Evolutionary conservation across 2,113 vertebrate species (phyloP).

Genomic region (Pyxicephalus adspersus): DNA sequence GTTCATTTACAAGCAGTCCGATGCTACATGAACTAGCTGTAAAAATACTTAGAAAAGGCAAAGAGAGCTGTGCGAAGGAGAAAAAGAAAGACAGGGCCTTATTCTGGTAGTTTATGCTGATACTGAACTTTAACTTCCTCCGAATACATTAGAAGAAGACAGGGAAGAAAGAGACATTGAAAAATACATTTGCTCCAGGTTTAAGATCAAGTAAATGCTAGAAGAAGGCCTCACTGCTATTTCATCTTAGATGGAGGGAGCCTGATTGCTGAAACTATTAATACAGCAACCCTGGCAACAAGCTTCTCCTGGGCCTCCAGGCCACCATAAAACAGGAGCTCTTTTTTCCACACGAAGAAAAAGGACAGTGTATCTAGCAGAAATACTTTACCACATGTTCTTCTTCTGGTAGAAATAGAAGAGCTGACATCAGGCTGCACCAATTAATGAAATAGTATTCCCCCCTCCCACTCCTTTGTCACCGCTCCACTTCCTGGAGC

Average conservation of each 20-base stretch:
- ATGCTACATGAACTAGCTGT: constrained; percentile 23
- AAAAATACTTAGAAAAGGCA: constrained; percentile 38
- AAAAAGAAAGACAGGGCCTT: constrained; percentile 41
- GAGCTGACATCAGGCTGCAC: constrained; percentile 51
- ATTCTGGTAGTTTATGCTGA: constrained; percentile 17
- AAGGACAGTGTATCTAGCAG: constrained; percentile 71
- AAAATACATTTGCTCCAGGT: constrained; percentile 25
- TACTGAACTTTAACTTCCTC: constrained; percentile 8
- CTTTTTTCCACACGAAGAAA: constrained; percentile 75
- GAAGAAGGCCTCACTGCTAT: constrained; percentile 48
- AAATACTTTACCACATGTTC: constrained; percentile 73
- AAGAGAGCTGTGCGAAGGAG: constrained; percentile 37
- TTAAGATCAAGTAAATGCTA: constrained; percentile 52
- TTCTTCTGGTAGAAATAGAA: constrained; percentile 64
- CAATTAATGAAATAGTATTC: constrained; percentile 52
- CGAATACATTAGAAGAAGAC: not conserved
- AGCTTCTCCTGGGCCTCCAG: constrained; percentile 62
- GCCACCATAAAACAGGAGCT: constrained; percentile 73
- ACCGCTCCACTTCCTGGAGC: not conserved
- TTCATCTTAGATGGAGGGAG: constrained; percentile 54
- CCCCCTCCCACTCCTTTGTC: constrained; percentile 22
- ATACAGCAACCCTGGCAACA: constrained; percentile 63
- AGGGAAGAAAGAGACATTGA: constrained; percentile 1
- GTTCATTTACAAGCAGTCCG: constrained; percentile 51
- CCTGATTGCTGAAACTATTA: constrained; percentile 62